phyloP scores from a whole-genome alignment of 2,113 vertebrate species.

The Rhea pennata region DNA sequence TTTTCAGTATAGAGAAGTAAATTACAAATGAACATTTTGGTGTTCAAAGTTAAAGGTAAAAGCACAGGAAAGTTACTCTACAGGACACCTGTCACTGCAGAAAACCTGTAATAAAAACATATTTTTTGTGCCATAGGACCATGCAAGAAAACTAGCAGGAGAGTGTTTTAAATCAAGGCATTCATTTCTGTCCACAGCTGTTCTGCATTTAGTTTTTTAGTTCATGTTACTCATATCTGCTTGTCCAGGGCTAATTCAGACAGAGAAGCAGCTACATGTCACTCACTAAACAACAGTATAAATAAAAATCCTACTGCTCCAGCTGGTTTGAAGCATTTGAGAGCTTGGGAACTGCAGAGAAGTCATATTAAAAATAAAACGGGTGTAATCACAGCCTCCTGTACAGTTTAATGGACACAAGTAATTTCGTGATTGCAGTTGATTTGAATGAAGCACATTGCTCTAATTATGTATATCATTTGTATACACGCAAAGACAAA shows the following conservation, averaged over 20 bases:
- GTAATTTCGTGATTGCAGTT: conserved; percentile 60
- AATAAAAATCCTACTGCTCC: conserved; percentile 45
- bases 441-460: conserved; percentile 34
- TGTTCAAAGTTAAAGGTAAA: conserved; percentile 41
- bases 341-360: conserved; percentile 39
- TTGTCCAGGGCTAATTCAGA: conserved; percentile 53
- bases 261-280: conserved; percentile 31
- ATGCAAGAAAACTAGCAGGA: conserved; percentile 7
- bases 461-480: conserved; percentile 38
- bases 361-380: conserved; percentile 53
- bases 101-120: not conserved
- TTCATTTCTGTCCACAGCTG: conserved; percentile 46
- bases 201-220: conserved; percentile 45
- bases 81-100: conserved; percentile 35
- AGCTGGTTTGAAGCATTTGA: conserved; percentile 56
- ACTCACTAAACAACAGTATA: conserved; percentile 15
- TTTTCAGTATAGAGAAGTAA: not conserved
- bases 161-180: conserved; percentile 49
- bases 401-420: conserved; percentile 42
- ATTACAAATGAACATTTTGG: not conserved
- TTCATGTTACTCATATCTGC: conserved; percentile 44
- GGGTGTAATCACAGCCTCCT: conserved; percentile 55
- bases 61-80: not conserved
- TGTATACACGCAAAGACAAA: not conserved
- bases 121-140: not conserved